These are phyloP conservation scores for Drosophila erecta DNA, from an alignment of 1,140 invertebrate species.

Conservation along the genomic window DNA sequence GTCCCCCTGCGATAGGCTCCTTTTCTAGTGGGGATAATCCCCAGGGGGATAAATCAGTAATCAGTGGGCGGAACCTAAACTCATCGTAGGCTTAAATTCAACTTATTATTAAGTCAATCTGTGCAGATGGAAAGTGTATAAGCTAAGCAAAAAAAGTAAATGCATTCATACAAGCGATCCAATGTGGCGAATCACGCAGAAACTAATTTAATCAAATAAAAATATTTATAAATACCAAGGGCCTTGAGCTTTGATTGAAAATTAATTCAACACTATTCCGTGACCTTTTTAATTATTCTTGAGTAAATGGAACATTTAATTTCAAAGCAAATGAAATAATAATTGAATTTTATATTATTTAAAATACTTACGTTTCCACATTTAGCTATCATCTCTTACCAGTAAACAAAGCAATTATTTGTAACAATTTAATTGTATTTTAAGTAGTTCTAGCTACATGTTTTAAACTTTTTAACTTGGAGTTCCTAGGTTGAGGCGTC, in stretches of 20 bases:
- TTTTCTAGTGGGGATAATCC: constrained; percentile 1
- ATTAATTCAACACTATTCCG: no score
- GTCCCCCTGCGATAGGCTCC: neutral
- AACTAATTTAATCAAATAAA: constrained; percentile 49
- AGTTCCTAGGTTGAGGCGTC: constrained; percentile 27
- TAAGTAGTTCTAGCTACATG: constrained; percentile 30
- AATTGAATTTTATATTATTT: no score
- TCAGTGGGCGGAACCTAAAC: constrained; percentile 29
- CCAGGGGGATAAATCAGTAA: constrained; percentile 6
- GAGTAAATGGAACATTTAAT: no score
- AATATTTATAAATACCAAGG: constrained; percentile 37
- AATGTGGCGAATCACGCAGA: constrained; percentile 31
- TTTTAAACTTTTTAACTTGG: constrained; percentile 20
- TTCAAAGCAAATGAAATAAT: no score
- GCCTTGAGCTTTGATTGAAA: neutral
- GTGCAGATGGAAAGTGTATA: constrained; percentile 22
- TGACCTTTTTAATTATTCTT: no score
- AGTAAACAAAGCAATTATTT: no score
- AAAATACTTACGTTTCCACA: no score
- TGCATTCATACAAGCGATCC: constrained; percentile 11
- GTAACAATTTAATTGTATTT: constrained; percentile 24
- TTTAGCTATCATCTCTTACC: neutral
- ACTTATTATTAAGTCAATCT: constrained; percentile 50
- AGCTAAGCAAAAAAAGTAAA: constrained; percentile 31
- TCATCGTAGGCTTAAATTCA: constrained; percentile 54